Evolutionary conservation across 2,113 vertebrate species (phyloP), one percentile per base, ranked within the genome.

Genomic region (Sceloporus undulatus): DNA sequence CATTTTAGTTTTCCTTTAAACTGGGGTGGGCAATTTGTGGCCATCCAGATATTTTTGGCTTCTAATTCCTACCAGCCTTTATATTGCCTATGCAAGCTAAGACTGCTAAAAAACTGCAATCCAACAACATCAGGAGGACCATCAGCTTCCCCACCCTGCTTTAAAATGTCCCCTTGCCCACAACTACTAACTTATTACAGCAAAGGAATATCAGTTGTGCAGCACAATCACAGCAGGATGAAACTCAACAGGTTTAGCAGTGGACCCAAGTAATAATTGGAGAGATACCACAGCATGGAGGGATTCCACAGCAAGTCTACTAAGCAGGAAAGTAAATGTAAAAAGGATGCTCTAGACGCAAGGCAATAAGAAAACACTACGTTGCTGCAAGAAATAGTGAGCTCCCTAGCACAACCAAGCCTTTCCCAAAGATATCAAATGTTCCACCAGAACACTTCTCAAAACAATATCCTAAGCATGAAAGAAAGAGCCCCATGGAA

Each of bases 401-500:
- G 5, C 14, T 75, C 27, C 9, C 70, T 62, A 42, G 40, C 40
- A 18, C 21, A 52, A 1, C 76, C 59, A 42, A 34, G 7, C 34
- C 73, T 78, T 78, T 77, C 62, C 9, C 48, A 77, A 56, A 83
- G 29, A 27, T 21, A 62, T n/a, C 8, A 65, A 87, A 38, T 1
- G 25, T 80, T 29, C 59, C 19, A 81, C 56, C 76, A 2, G 34
- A 74, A 74, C 27, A 71, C 52, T 2, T 74, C 25, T 65, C 79
- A 87, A 87, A 82, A 66, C 27, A 82, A 52, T 18, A 34, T 34
- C 62, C 38, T 54, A 65, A 80, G n/a, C 54, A 16, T 40, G 59
- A 83, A 87, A 40, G 52, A 74, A 74, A 84, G 42, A 84, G 21
- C 16, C 21, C 52, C 16, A 40, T 56, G 52, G 78, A 70, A 87